Evolutionary conservation across 2,113 vertebrate genomes (phyloP).

Genomic region (Leptodactylus fuscus): DNA sequence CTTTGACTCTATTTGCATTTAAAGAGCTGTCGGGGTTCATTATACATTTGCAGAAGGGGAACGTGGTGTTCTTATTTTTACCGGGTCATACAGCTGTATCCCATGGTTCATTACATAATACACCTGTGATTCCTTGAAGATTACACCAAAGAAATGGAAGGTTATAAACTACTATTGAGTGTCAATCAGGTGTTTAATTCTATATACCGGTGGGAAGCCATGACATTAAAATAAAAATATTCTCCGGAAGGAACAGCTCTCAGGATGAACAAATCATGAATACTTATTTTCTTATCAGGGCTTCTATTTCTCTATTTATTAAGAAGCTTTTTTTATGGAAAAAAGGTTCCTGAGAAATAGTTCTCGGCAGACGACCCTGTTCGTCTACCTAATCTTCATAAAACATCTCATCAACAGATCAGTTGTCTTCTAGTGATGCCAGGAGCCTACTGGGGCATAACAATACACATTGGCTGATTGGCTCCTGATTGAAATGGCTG

Average conservation of each 20-base stretch:
- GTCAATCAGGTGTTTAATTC: conserved; percentile 16
- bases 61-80: neutral
- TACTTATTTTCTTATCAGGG: conserved; percentile 25
- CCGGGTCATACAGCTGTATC: neutral
- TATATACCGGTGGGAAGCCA: conserved; percentile 12
- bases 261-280: conserved; percentile 6
- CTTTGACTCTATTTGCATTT: conserved; percentile 34
- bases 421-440: neutral
- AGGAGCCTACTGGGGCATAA: neutral
- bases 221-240: conserved; percentile 34
- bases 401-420: conserved; percentile 5
- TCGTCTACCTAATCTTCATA: neutral
- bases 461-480: neutral
- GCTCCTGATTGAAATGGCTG: neutral
- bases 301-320: neutral
- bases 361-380: neutral
- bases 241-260: neutral
- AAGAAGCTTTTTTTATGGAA: conserved; percentile 5
- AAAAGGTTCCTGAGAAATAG: neutral
- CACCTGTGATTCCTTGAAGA: conserved; percentile 32
- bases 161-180: neutral
- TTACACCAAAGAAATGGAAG: conserved; percentile 5
- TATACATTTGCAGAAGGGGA: conserved; percentile 11
- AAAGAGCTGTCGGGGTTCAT: conserved; percentile 23
- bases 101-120: conserved; percentile 16